Evolutionary conservation across 2,888 invertebrate species (phyloP).

Genomic region (Callosobruchus maculatus): DNA sequence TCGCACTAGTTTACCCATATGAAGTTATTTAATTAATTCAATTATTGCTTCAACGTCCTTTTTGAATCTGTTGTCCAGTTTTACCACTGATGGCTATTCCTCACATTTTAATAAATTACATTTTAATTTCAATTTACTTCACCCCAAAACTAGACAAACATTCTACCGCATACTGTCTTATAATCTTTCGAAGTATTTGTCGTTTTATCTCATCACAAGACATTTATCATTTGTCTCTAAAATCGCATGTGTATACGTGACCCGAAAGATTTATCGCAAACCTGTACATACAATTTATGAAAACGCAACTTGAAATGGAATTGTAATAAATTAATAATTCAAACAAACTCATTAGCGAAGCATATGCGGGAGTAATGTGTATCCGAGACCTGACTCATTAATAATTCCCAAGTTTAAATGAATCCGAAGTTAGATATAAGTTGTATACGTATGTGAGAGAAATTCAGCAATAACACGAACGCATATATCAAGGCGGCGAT

Average conservation of each 20-base stretch:
- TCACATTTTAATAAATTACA: too few species aligned
- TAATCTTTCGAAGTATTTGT: too few species aligned
- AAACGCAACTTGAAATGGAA: conserved; percentile 28
- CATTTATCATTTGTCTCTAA: not conserved
- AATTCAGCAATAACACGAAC: conserved; percentile 15
- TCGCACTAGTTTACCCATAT: too few species aligned
- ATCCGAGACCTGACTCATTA: conserved; percentile 45
- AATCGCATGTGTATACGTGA: not conserved
- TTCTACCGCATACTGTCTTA: too few species aligned
- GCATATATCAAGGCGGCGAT: conserved; percentile 11
- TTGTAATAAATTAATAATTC: conserved; percentile 47
- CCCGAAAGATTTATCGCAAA: not conserved
- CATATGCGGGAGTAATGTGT: conserved; percentile 43
- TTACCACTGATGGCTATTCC: too few species aligned
- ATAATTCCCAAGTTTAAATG: conserved; percentile 37
- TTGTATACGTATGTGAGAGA: conserved; percentile 14
- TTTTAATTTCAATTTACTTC: too few species aligned
- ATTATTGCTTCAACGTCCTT: too few species aligned
- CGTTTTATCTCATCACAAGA: too few species aligned
- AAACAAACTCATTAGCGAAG: conserved; percentile 46
- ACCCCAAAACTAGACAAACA: too few species aligned
- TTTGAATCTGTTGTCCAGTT: too few species aligned
- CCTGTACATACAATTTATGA: not conserved
- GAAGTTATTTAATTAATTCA: too few species aligned
- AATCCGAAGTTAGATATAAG: conserved; percentile 18